phyloP scores from a whole-genome alignment of 2,888 invertebrate genomes.

The Synanthedon andrenaeformis region DNA sequence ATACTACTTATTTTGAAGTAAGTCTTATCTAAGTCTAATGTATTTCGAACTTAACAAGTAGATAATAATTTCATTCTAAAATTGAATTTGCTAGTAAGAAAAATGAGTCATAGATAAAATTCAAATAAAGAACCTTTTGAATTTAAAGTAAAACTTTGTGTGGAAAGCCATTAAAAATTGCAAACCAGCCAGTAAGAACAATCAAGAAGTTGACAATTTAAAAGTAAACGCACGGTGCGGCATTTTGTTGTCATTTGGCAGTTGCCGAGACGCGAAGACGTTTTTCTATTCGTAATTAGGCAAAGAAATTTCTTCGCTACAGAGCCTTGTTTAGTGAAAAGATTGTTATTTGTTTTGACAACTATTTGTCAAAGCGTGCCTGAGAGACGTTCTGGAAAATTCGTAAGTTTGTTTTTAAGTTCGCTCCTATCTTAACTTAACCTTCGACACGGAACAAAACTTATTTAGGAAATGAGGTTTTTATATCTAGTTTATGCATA shows the following conservation, averaged over 20 bases:
- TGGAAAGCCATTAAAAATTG: background rate
- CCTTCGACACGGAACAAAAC: too few species aligned
- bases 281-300: slow-evolving; percentile 6
- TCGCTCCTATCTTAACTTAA: too few species aligned
- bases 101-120: too few species aligned
- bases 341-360: background rate
- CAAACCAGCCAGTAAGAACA: background rate
- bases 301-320: background rate
- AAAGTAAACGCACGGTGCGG: slow-evolving; percentile 20
- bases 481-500: too few species aligned
- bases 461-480: too few species aligned
- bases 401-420: too few species aligned
- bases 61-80: too few species aligned
- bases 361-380: background rate
- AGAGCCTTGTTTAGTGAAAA: background rate
- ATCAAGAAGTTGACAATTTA: slow-evolving; percentile 7
- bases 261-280: slow-evolving; percentile 11
- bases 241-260: slow-evolving; percentile 22
- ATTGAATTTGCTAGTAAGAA: too few species aligned
- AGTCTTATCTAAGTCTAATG: too few species aligned
- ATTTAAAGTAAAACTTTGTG: background rate
- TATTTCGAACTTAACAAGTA: too few species aligned
- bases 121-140: too few species aligned
- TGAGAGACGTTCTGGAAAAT: background rate
- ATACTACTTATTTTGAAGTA: too few species aligned